Evolutionary conservation across 2,113 vertebrate species (phyloP), one percentile per base, ranked within the genome.

Genomic region (Tor tambroides): DNA sequence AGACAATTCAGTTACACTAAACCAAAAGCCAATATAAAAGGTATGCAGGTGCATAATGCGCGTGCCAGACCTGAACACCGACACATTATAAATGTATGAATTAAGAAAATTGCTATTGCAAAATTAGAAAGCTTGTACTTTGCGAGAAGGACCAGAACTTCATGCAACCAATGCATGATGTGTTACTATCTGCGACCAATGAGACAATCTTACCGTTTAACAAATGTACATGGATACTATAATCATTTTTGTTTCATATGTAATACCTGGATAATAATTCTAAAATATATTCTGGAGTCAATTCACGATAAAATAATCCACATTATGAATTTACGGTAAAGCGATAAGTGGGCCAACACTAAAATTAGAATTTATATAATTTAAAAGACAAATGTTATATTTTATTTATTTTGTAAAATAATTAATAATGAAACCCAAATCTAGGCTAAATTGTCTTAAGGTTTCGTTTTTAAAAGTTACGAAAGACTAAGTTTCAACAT

Each of bases 1-100:
- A 46, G 80, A 82, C 80, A 65, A 63, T 28, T 61, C 59, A 82
- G 46, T 81, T 65, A 83, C 19, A n/a, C 65, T 51, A 35, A 69
- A 51, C 43, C 43, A 51, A 71, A 17, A 67, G 65, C 21, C 65
- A 35, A 71, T n/a, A n/a, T 83, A 71, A 71, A 83, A 46, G 19
- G 43, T 83, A 69, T 83, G 81, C 4, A 26, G 80, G 59, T 67
- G 79, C 35, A 81, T 65, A 81, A 81, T 65, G 56, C 59, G 15
- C 38, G 59, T 21, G 80, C n/a, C 56, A 80, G 23, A 15, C 4
- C 35, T 46, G 56, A 26, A 63, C 23, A 63, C 4, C 14, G 30
- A 35, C 78, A 35, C 49, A 63, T 19, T 41, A 28, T 12, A 63
- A 46, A 67, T 30, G 6, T 17, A 63, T 9, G 32, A 63, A 26